These are phyloP conservation scores for Cepphus grylle DNA, from an alignment of 2,113 vertebrate species.

Conservation along the genomic window DNA sequence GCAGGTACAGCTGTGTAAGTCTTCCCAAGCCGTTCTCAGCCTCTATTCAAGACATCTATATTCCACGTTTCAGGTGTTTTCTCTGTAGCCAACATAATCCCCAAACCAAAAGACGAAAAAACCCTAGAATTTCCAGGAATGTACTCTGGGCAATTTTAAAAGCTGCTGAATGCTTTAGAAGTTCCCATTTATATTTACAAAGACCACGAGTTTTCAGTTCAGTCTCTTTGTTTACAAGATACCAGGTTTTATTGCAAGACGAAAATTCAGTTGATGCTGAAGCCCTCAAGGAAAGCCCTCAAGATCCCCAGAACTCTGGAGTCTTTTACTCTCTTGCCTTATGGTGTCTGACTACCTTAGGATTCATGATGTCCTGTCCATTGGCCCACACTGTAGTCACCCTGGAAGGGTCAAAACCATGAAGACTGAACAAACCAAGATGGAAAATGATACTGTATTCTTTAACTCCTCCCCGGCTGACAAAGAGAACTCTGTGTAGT, in stretches of 20 bases:
- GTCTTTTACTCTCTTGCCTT: not conserved
- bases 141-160: not conserved
- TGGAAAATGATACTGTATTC: not conserved
- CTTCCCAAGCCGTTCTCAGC: not conserved
- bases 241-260: not conserved
- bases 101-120: not conserved
- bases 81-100: not conserved
- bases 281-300: not conserved
- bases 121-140: not conserved
- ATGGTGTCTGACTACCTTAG: not conserved
- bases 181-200: not conserved
- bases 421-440: not conserved
- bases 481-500: not conserved
- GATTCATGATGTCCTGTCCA: not conserved
- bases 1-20: not conserved
- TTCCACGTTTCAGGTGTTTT: accelerated
- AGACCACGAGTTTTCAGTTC: not conserved
- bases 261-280: not conserved
- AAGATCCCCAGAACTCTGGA: not conserved
- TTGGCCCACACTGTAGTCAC: not conserved
- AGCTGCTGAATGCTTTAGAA: not conserved
- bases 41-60: not conserved
- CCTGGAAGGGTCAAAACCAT: not conserved
- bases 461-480: not conserved
- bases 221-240: not conserved